These are phyloP conservation scores for Eleutherodactylus coqui DNA, from an alignment of 2,797 vertebrate genomes.

Conservation along the genomic window DNA sequence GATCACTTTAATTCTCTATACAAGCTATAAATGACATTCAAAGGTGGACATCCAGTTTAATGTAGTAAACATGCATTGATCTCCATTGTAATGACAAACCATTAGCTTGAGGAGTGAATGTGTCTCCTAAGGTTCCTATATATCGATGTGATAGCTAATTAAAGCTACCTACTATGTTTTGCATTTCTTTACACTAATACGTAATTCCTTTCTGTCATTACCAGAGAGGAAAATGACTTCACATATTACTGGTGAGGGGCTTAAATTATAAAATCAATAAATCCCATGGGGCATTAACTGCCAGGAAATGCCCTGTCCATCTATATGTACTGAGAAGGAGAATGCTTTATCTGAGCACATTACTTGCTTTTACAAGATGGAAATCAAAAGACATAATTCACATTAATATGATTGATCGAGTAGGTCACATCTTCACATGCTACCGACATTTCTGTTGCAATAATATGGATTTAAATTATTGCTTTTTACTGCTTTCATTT, in stretches of 20 bases:
- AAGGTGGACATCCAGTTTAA: background rate
- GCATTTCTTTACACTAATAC: slow-evolving; percentile 45
- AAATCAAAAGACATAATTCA: slow-evolving; percentile 62
- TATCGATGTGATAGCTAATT: background rate
- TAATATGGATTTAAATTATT: slow-evolving; percentile 60
- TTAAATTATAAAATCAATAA: slow-evolving; percentile 64
- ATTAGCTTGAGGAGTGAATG: background rate
- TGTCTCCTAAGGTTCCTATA: background rate
- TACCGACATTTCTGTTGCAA: slow-evolving; percentile 51
- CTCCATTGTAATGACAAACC: background rate
- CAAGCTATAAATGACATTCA: background rate
- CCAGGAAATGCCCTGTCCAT: slow-evolving; percentile 63
- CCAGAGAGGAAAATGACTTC: slow-evolving; percentile 58
- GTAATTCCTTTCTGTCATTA: slow-evolving; percentile 56
- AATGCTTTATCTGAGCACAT: slow-evolving; percentile 58
- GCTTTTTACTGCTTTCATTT: slow-evolving; percentile 58
- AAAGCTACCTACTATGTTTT: background rate
- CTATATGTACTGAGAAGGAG: slow-evolving; percentile 54
- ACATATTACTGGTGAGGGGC: slow-evolving; percentile 60
- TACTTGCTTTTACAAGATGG: slow-evolving; percentile 61
- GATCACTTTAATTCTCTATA: background rate
- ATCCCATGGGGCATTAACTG: slow-evolving; percentile 59
- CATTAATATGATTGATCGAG: slow-evolving; percentile 63
- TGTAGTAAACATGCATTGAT: background rate
- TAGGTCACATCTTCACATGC: slow-evolving; percentile 58